Evolutionary conservation across 2,113 vertebrate genomes (phyloP).

Genomic region (Meriones unguiculatus): DNA sequence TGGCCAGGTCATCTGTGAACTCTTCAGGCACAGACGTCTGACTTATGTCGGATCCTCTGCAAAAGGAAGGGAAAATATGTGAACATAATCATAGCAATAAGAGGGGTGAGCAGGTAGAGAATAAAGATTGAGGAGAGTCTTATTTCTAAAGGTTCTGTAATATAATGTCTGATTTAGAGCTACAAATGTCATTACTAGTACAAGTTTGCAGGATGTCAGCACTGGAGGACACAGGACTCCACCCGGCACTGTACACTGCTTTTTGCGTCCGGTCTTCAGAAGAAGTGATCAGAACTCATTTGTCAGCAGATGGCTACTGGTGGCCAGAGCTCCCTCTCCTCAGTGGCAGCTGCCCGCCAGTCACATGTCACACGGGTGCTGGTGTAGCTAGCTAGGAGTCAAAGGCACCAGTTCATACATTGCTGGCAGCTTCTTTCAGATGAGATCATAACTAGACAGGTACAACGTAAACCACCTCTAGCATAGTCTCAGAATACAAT

Average conservation of each 20-base stretch:
- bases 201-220: not conserved
- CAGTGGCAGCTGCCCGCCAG: not conserved
- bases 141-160: not conserved
- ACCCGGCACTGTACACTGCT: not conserved
- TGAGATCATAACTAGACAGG: not conserved
- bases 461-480: not conserved
- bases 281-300: not conserved
- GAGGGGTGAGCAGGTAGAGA: not conserved
- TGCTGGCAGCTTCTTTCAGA: not conserved
- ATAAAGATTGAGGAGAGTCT: not conserved
- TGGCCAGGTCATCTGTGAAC: not conserved
- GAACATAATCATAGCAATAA: not conserved
- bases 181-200: not conserved
- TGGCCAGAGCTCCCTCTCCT: not conserved
- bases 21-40: not conserved
- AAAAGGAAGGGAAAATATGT: not conserved
- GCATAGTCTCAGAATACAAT: slow-evolving; percentile 31
- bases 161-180: not conserved
- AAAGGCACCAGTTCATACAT: not conserved
- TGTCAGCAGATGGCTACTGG: not conserved
- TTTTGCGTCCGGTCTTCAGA: not conserved
- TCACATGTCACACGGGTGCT: not conserved
- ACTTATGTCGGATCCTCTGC: not conserved
- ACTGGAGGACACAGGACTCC: rapidly evolving
- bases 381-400: not conserved